Percentiles rank a stretch among this genome's conserved stretches.
phyloP scores from a whole-genome alignment of 2,888 invertebrate species.

The Drosophila nigritarsus region DNA sequence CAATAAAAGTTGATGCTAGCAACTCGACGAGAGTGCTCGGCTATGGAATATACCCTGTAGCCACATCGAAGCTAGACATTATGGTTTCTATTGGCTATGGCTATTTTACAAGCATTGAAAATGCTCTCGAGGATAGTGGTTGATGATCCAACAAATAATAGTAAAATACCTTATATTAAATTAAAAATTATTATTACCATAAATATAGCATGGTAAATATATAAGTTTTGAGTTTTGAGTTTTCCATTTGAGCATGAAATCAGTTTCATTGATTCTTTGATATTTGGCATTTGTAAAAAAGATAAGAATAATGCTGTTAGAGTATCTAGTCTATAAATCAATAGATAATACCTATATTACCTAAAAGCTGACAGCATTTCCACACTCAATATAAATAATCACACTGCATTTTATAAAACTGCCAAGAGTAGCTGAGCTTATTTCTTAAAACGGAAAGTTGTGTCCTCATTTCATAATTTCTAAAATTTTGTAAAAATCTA shows the following conservation, averaged over 20 bases:
- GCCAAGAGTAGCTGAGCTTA: neutral
- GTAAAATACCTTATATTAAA: neutral
- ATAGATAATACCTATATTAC: neutral
- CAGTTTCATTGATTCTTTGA: neutral
- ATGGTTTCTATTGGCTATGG: neutral
- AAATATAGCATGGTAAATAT: too few relatives aligned
- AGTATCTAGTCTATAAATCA: neutral
- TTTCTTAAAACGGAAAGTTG: neutral
- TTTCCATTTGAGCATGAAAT: neutral
- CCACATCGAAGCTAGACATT: neutral
- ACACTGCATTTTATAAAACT: neutral
- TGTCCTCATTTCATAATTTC: neutral
- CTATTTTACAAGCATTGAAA: neutral
- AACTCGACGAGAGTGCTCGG: neutral
- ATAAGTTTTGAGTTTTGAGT: neutral
- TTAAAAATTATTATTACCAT: too few relatives aligned
- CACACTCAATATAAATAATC: neutral
- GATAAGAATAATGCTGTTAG: neutral
- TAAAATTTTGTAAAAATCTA: neutral
- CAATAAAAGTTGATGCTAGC: conserved; percentile 65
- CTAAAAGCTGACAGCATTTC: neutral
- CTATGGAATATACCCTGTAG: conserved; percentile 6
- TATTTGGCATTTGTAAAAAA: neutral
- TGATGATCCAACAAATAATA: neutral
- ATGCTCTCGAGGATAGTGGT: neutral